These are phyloP conservation scores for Tokudaia muenninki DNA, from an alignment of 2,797 vertebrate species.

Conservation along the genomic window DNA sequence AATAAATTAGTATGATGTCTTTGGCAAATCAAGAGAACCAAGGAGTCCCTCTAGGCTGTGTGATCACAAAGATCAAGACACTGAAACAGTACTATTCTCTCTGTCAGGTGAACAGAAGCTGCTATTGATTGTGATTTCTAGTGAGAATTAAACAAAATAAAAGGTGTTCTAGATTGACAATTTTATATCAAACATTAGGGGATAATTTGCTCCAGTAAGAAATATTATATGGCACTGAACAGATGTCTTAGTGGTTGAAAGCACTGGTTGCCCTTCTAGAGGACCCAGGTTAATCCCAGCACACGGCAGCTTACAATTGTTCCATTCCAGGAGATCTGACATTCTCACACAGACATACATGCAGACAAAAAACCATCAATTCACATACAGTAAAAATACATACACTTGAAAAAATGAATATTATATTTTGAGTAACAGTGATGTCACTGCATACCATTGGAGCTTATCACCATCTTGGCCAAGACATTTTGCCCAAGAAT, in stretches of 20 bases:
- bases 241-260: not conserved
- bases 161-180: not conserved
- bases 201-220: not conserved
- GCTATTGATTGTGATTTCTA: not conserved
- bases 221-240: not conserved
- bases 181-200: not conserved
- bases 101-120: not conserved
- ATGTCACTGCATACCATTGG: not conserved
- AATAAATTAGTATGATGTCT: not conserved
- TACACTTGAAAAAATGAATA: not conserved
- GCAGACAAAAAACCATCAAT: not conserved
- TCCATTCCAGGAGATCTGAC: not conserved
- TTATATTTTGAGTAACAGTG: not conserved
- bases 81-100: not conserved
- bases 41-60: not conserved
- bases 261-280: not conserved
- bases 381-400: not conserved
- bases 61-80: not conserved
- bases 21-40: not conserved
- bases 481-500: not conserved
- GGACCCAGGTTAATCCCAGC: not conserved
- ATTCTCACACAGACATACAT: not conserved
- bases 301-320: not conserved
- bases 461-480: not conserved
- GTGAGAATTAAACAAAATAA: not conserved